Evolutionary conservation across 2,797 vertebrate species (phyloP), one percentile per base, ranked within the genome.

Genomic region (Paratrypauchen microcephalus): DNA sequence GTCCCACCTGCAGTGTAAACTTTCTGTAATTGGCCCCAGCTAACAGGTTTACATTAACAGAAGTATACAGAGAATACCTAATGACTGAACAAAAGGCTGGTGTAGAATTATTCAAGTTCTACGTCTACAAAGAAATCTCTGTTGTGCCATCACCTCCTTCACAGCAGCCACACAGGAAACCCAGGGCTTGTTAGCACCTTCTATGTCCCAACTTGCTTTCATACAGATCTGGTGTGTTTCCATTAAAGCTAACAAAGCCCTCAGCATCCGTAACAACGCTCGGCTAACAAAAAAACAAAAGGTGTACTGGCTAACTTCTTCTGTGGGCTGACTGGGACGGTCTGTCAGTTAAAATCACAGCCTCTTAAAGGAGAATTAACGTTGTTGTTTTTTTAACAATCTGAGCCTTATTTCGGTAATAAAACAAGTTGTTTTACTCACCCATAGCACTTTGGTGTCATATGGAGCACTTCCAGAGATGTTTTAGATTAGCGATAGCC

Each of bases 271-370:
- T 26, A 8, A 0, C 48, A 68, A 66, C 54, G 69, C 57, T 26
- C 73, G 48, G 7, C 66, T 69, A 77, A 68, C 59, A 65, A 62
- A 79, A 54, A 54, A 54, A 54, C n/a, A 21, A 54, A 54, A 9
- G 21, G 21, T 21, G 21, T 21, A 54, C 21, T 7, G n/a, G 16
- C 52, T 21, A 11, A 21, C 19, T 52, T 52, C 16, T 8, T 52
- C 7, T 21, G 16, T 19, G 47, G 47, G 18, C 47, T 19, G n/a
- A 54, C 24, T 6, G 4, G 6, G 15, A 57, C 55, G 1, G 6
- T 26, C 23, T 50, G 18, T 19, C 48, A 19, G 18, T 50, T 19
- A 45, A 15, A 15, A 45, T n/a, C 18, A 50, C 0, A n/a, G 6
- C 6, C 18, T 8, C 48, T 50, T 19, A n/a, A 19, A n/a, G n/a